Base-by-base conservation (phyloP, 2,797 vertebrate genomes). In the Phyllotis vaccarum region DNA sequence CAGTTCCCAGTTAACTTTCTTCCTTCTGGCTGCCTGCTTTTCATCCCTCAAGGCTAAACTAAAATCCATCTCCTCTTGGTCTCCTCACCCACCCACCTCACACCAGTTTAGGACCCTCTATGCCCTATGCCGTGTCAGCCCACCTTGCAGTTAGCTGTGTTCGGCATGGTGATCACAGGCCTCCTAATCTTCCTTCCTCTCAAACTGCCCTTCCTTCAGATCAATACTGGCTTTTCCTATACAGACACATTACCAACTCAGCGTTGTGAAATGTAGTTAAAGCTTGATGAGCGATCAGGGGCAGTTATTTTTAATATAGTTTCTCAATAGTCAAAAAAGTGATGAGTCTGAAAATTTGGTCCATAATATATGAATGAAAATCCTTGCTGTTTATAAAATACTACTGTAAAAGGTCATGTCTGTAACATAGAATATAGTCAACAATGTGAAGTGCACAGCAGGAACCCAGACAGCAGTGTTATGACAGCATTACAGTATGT, bases 261-360 rank as follows among this genome's bases (percentile, higher is more conserved):
- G 19, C 6, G 56, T 60, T 54, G 58, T 6, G 14, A 85, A 49
- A 83, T 58, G 43, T 24, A 75, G 70, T 37, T 64, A 29, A 83
- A 92, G 24, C 82, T 70, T 72, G 49, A 64, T 40, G 79, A 78
- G 21, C 46, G 49, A 27, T 29, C 0, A 5, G 12, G 9, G 37
- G 14, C 46, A 22, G 64, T 56, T 56, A n/a, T 80, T 56, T 92
- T 68, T 29, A 27, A 83, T 68, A n/a, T 22, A 83, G n/a, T 37
- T 83, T 90, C 70, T 64, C 46, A 16, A 62, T n/a, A 80, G 37
- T 82, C 19, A 68, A 87, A 89, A 90, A 70, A 27, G 43, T 74
- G 52, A 43, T 62, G 31, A 72, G 14, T 85, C 86, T 85, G 52
- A 93, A 88, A 83, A 62, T 21, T 40, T 68, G 22, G 14, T 27